Percentiles rank a stretch among this genome's conserved stretches.
Conservation (phyloP, 1,140 invertebrate species). For the Temnothorax nylanderi region DNA sequence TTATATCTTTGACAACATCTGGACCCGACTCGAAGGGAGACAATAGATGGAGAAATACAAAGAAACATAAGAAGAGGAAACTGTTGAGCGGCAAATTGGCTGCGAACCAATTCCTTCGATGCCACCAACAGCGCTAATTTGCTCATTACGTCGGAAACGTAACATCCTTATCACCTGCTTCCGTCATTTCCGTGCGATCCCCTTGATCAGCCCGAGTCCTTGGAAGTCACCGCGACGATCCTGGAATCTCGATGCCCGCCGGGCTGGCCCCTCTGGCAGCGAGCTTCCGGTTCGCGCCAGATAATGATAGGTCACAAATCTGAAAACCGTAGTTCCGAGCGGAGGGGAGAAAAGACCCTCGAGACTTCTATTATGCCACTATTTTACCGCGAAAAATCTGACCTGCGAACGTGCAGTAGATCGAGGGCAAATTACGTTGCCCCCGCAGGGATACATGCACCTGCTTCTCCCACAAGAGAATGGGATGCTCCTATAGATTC, state of each 20-base stretch:
- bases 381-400: slow-evolving; percentile 68
- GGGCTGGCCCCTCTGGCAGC: slow-evolving; percentile 20
- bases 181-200: slow-evolving; percentile 40
- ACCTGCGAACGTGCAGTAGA: slow-evolving; percentile 65
- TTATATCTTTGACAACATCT: slow-evolving; percentile 16
- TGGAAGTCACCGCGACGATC: slow-evolving; percentile 64
- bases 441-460: slow-evolving; percentile 59
- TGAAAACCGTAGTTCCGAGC: slow-evolving; percentile 46
- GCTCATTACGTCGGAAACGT: slow-evolving; percentile 41
- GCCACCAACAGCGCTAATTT: slow-evolving; percentile 57
- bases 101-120: slow-evolving; percentile 40
- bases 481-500: slow-evolving; percentile 49
- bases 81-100: slow-evolving; percentile 21
- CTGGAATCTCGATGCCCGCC: slow-evolving; percentile 19
- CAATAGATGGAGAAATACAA: neutral
- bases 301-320: slow-evolving; percentile 71
- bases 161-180: slow-evolving; percentile 53
- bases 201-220: slow-evolving; percentile 41
- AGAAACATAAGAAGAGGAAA: neutral
- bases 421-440: slow-evolving; percentile 67
- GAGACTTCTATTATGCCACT: slow-evolving; percentile 66
- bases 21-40: neutral
- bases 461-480: slow-evolving; percentile 56
- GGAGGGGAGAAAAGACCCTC: slow-evolving; percentile 19
- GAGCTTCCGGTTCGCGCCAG: slow-evolving; percentile 72